These are phyloP conservation scores for Thymallus thymallus DNA, from an alignment of 2,113 vertebrate species.

Conservation along the genomic window DNA sequence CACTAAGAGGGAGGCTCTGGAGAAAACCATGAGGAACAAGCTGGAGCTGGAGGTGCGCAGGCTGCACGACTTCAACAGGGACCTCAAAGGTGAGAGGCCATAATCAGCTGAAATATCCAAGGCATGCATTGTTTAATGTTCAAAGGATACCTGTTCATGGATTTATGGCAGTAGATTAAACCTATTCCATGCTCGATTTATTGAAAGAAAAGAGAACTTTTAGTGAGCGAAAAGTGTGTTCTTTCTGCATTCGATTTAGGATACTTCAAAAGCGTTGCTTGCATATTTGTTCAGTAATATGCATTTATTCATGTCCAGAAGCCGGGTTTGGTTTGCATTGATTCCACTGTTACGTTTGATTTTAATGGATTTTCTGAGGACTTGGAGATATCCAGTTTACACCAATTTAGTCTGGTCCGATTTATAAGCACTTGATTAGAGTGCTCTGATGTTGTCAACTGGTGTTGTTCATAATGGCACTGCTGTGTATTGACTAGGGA, in stretches of 20 bases:
- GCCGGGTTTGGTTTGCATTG: not conserved
- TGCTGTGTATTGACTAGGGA: not conserved
- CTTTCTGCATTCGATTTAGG: not conserved
- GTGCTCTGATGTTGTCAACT: not conserved
- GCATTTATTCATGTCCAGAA: no score
- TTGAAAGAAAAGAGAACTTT: not conserved
- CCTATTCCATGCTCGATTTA: no score
- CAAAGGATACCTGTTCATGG: no score
- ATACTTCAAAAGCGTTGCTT: not conserved
- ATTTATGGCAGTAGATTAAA: no score
- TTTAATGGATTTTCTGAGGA: no score
- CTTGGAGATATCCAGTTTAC: no score
- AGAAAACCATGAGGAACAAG: constrained; percentile 98
- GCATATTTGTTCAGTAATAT: not conserved
- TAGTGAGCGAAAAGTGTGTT: not conserved
- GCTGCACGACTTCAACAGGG: constrained; percentile 97
- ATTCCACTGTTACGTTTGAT: no score
- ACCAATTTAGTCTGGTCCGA: no score
- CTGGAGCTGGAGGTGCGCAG: constrained; percentile 95
- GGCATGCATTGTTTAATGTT: no score
- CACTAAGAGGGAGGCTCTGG: constrained; percentile 90
- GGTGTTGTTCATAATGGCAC: not conserved
- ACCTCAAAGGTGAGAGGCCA: constrained; percentile 84
- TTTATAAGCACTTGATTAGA: no score
- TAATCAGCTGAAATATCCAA: no score